These are phyloP conservation scores for Palythoa grandis DNA, from an alignment of 92 coral and sea anemone genomes.

Conservation along the genomic window DNA sequence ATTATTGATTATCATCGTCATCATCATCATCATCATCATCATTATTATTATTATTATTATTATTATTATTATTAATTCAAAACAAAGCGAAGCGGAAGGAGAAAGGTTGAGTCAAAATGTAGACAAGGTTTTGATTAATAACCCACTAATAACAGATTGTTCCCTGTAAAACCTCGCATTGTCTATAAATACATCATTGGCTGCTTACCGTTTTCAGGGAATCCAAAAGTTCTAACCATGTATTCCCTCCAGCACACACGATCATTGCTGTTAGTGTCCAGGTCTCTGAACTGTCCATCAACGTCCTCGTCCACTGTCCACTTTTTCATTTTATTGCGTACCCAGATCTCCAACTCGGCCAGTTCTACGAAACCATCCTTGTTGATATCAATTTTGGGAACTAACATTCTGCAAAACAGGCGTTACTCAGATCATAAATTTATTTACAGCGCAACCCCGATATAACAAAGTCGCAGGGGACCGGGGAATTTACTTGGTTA, in stretches of 20 bases:
- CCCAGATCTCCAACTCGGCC: constrained; percentile 95
- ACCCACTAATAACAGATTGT: too few relatives aligned
- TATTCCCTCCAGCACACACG: constrained; percentile 91
- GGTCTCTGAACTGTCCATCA: constrained; percentile 86
- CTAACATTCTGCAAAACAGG: constrained; percentile 74
- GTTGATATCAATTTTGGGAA: constrained; percentile 91
- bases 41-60: too few relatives aligned
- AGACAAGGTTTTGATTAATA: too few relatives aligned
- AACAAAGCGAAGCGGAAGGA: too few relatives aligned
- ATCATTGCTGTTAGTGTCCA: constrained; percentile 80
- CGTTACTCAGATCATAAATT: too few relatives aligned
- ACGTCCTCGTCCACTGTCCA: constrained; percentile 96
- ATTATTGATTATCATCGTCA: too few relatives aligned
- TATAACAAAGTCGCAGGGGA: too few relatives aligned
- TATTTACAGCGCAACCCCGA: too few relatives aligned
- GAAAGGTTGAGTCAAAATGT: too few relatives aligned
- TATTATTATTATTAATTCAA: too few relatives aligned
- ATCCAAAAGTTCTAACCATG: constrained; percentile 88
- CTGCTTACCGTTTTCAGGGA: constrained; percentile 72
- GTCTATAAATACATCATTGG: background rate
- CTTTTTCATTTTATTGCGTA: constrained; percentile 88
- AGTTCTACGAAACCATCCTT: constrained; percentile 94
- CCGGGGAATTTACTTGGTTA: too few relatives aligned
- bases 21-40: too few relatives aligned
- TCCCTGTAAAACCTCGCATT: background rate